A percentile compares a stretch with the other conserved stretches of the same genome.
Conservation (phyloP, 2,888 invertebrate genomes). For the Tiliacea citrago region DNA sequence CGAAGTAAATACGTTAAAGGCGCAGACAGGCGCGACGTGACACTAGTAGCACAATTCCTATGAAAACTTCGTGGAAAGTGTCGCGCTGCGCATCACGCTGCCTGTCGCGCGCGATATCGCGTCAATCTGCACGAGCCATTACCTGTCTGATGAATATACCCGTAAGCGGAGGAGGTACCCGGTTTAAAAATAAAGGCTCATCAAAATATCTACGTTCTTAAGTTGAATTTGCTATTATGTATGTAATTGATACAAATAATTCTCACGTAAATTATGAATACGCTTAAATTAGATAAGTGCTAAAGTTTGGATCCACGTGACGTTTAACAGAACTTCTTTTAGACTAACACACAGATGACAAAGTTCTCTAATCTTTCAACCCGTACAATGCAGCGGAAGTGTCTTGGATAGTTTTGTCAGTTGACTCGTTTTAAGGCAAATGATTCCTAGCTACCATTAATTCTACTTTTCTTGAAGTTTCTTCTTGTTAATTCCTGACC, state of each 20-base stretch:
- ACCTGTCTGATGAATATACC: neutral
- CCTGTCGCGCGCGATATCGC: no score
- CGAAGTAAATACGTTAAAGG: neutral
- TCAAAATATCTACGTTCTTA: slow-evolving; percentile 1
- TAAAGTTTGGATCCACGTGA: neutral
- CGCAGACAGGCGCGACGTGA: no score
- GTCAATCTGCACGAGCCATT: no score
- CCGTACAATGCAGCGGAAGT: neutral
- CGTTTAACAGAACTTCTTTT: neutral
- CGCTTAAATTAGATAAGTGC: neutral
- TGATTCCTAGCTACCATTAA: neutral
- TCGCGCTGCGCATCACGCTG: no score
- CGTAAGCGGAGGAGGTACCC: neutral
- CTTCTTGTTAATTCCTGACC: neutral
- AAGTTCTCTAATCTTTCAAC: neutral
- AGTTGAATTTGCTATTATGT: neutral
- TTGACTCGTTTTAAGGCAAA: neutral
- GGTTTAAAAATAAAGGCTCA: neutral
- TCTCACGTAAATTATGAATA: neutral
- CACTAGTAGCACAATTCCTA: no score
- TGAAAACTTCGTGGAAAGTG: no score
- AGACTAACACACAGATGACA: neutral
- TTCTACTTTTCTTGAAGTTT: neutral
- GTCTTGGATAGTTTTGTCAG: neutral
- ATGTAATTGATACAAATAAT: neutral